Base-by-base conservation (phyloP, 2,888 invertebrate genomes). In the Brassicogethes aeneus region DNA sequence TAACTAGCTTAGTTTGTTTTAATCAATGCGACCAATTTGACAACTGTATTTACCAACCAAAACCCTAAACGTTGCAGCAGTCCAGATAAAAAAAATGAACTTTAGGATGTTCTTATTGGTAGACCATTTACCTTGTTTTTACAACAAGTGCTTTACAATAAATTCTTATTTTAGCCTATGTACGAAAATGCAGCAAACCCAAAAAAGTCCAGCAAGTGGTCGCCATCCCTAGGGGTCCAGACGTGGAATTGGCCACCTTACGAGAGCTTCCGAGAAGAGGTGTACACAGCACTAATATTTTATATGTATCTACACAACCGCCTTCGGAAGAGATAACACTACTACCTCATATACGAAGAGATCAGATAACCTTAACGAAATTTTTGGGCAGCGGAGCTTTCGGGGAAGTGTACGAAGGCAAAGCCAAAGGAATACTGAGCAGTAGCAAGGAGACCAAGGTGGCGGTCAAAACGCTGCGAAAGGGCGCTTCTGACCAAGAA, bases 351-450 rank as follows among this genome's bases (percentile, higher is more conserved):
- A 87, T 96, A 43, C 76, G 81, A 29, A 77, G 88, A 44, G 87
- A 86, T 48, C 90, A 93, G 62, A 85, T 97, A 42, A 85, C 84
- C 0, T 70, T 93, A 16, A 83, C 82, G 10, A 89, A 89, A 60
- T 91, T 93, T 62, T 73, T 99, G 39, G 97, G 96, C 0, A 88
- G 90, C 43, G 97, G 97, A 0, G 95, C 95, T 1, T 99, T 97
- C 60, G 97, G 97, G 0, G 94, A 96, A 69, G 97, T 97, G 1
- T 94, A 88, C 63, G 92, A 94, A 70, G 97, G 96, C 0, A 75
- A 85, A 44, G 88, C 91, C 0, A 76, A 79, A 50, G 78, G 83
- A 51, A 70, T 85, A 33, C 41, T 41, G 8, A 76, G 76, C 38
- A 74, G 74, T 3, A 72, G 70, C 23, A 72, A 72, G 15, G 80